Base-by-base conservation (phyloP, 2,888 invertebrate species). In the Idaea biselata region DNA sequence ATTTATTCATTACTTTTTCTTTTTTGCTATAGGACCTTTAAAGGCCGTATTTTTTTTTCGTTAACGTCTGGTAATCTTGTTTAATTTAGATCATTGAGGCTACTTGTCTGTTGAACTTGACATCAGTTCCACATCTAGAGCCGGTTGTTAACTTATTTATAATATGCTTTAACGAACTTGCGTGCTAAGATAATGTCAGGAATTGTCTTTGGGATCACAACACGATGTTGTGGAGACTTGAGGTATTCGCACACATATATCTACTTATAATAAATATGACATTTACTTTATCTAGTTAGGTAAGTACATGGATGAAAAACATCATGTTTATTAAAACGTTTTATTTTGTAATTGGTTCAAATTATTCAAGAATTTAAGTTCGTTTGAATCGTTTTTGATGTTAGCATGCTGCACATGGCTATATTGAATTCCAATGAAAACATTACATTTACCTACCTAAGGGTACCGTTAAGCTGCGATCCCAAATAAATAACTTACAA, bases 401-500 rank as follows among this genome's bases (percentile, higher is more conserved):
- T 80, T 76, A 72, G 69, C 68, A 80, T 80, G 75, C 78, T 70
- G 72, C 71, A 71, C 73, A 76, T 69, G 74, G 60, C 72, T 69
- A 73, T 65, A 25, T 62, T 73, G 72, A 75, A 80, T 81, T 80
- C 81, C 79, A 77, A 80, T 78, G 81, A 79, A 80, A 75, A 75
- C 74, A 75, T 78, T 76, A 76, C 73, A 75, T 77, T 81, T 81
- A 82, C 60, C 58, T 62, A 59, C 63, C 61, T 59, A 44, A 75
- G 73, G 70, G 71, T 78, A 83, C 88, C 86, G 88, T 88, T 89
- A 88, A 79, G 73, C 81, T 81, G 78, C 76, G 74, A 83, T 80
- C 81, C 81, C 76, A 85, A 87, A 85, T 81, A 84, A 84, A 83
- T 82, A 81, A 79, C 81, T 76, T 81, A 81, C 81, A 82, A 77